Evolutionary conservation across 2,888 invertebrate genomes (phyloP), one percentile per base, ranked within the genome.

Genomic region (Drosophila lacicola): DNA sequence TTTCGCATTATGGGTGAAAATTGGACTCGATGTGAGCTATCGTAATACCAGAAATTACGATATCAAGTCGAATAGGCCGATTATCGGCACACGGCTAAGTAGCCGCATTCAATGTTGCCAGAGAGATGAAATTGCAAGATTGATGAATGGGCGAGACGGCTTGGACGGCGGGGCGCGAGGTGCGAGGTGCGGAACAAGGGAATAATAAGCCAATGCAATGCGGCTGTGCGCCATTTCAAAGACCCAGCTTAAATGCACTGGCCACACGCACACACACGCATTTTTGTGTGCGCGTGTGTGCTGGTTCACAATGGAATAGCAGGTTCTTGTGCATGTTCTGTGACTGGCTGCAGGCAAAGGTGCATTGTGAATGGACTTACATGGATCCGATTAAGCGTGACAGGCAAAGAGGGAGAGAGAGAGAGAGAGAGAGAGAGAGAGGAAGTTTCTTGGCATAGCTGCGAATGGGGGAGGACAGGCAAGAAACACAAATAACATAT

Each of bases 1-100:
- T 33, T 68, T 44, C 34, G 17, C 44, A 13, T 37, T 47, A 39
- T 45, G 51, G 44, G 49, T 49, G 53, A 70, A 70, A 75, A 44
- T 21, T 9, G 36, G 29, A 33, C 41, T 58, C n/a, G 57, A 33
- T 56, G 39, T 57, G 33, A 47, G 39, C 21, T 50, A 17, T 13
- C 56, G 56, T 50, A 57, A 57, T 57, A 50, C 17, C 51, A 14
- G 0, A 44, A 17, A 54, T 54, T 14, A 42, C 54, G 14, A 36
- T 34, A 17, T 13, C 17, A 17, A 8, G 41, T 34, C 17, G 11
- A 51, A 11, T 39, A 41, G 47, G 21, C 34, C 34, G 17, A 11
- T 49, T 29, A 41, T 14, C 6, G 25, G 25, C 25, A 25, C 6
- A 25, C 25, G 25, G 29, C 25, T 25, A 25, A 6, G 25, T 25